Conservation (phyloP, 1,140 invertebrate species). For the Plectrocnemia conspersa region DNA sequence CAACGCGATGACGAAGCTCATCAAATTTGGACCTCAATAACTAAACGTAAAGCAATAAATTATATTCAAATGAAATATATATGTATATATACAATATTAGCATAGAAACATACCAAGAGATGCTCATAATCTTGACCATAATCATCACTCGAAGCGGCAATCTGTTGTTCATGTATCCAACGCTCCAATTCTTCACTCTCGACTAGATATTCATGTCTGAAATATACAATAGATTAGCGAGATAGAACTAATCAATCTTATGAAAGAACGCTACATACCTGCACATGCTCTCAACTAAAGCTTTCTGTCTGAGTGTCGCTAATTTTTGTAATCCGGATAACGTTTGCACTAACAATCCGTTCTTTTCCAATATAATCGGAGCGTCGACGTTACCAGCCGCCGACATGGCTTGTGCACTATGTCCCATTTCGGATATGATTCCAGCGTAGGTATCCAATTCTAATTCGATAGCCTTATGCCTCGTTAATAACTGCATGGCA, state of each 20-base stretch:
- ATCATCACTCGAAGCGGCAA: slow-evolving; percentile 87
- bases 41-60: slow-evolving; percentile 45
- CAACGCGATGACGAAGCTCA: slow-evolving; percentile 88
- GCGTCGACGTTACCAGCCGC: slow-evolving; percentile 72
- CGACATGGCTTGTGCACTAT: slow-evolving; percentile 76
- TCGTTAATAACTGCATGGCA: slow-evolving; percentile 85
- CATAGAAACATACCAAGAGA: slow-evolving; percentile 61
- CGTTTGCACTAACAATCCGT: slow-evolving; percentile 71
- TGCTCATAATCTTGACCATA: slow-evolving; percentile 98
- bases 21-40: slow-evolving; percentile 90
- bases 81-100: slow-evolving; percentile 8
- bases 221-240: background rate
- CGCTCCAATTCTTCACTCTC: slow-evolving; percentile 88
- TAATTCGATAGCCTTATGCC: slow-evolving; percentile 87
- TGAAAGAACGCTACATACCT: slow-evolving; percentile 37
- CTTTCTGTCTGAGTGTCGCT: slow-evolving; percentile 72
- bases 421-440: slow-evolving; percentile 88
- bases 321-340: slow-evolving; percentile 76
- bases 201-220: slow-evolving; percentile 84
- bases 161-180: slow-evolving; percentile 93
- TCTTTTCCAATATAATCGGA: slow-evolving; percentile 72
- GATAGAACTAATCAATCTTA: too few relatives aligned
- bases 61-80: slow-evolving; percentile 1
- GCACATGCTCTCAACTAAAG: slow-evolving; percentile 86
- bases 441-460: slow-evolving; percentile 91